Percentiles rank a stretch among this genome's conserved stretches.
phyloP scores from a whole-genome alignment of 2,797 vertebrate genomes.

The Parauchenoglanis punctatus region DNA sequence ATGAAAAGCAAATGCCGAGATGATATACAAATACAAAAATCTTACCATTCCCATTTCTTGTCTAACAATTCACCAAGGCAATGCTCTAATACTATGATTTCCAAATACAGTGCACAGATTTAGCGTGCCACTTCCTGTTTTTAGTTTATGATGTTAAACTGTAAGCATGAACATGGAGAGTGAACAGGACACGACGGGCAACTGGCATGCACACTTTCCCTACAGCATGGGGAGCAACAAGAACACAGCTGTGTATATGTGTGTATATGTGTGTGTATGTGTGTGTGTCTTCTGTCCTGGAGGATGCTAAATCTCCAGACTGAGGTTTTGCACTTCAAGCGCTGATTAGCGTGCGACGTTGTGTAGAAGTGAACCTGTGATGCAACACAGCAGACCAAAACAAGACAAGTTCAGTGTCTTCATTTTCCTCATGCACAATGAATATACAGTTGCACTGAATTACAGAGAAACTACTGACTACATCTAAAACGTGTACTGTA shows the following conservation, averaged over 20 bases:
- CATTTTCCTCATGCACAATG: neutral
- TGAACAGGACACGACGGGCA: neutral
- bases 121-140: neutral
- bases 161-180: neutral
- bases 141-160: neutral
- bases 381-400: neutral
- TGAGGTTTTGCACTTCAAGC: constrained; percentile 27
- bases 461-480: neutral
- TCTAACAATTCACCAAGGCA: neutral
- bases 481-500: neutral
- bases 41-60: neutral
- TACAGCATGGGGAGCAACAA: constrained; percentile 1
- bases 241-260: neutral
- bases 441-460: neutral
- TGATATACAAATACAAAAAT: constrained; percentile 22
- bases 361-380: constrained; percentile 18
- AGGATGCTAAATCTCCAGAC: neutral
- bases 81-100: neutral
- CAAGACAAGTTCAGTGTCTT: neutral
- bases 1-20: constrained; percentile 1
- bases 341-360: neutral
- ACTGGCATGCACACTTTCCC: constrained; percentile 10
- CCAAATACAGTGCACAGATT: neutral
- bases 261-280: neutral
- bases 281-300: neutral